Evolutionary conservation across 1,140 invertebrate species (phyloP).

Genomic region (Drosophila rhopaloa): DNA sequence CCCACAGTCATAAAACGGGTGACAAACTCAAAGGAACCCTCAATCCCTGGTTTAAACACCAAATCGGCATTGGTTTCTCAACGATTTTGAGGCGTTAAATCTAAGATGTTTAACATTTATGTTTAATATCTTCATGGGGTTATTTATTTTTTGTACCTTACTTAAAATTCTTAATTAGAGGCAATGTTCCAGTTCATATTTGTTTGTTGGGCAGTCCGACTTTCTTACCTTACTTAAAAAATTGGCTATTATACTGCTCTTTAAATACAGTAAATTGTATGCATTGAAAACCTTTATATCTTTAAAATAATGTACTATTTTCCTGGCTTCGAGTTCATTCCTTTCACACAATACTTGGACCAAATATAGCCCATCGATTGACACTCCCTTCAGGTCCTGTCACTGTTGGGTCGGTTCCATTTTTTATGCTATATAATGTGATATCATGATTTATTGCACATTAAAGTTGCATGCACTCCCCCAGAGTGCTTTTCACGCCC

Average conservation of each 20-base stretch:
- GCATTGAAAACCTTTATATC: no score
- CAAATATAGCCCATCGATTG: slow-evolving; percentile 17
- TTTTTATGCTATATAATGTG: slow-evolving; percentile 45
- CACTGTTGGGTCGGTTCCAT: slow-evolving; percentile 12
- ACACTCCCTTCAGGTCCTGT: slow-evolving; percentile 16
- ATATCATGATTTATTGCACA: slow-evolving; percentile 64
- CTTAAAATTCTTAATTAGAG: no score
- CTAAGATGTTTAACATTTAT: not conserved
- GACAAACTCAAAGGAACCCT: slow-evolving; percentile 12
- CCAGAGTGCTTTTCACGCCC: slow-evolving; percentile 10
- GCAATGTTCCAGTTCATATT: no score
- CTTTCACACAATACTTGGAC: not conserved
- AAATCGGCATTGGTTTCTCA: not conserved
- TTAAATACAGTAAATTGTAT: no score
- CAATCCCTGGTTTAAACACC: not conserved
- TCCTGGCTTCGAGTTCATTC: not conserved
- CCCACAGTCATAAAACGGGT: slow-evolving; percentile 64
- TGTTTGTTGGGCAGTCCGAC: no score
- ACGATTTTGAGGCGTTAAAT: not conserved
- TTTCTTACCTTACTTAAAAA: no score
- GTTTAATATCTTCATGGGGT: no score
- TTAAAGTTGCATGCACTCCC: slow-evolving; percentile 40
- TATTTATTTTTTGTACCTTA: no score
- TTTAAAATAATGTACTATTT: no score
- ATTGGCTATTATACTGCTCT: no score